Evolutionary conservation across 2,113 vertebrate genomes (phyloP).

Genomic region (Nibea coibor): DNA sequence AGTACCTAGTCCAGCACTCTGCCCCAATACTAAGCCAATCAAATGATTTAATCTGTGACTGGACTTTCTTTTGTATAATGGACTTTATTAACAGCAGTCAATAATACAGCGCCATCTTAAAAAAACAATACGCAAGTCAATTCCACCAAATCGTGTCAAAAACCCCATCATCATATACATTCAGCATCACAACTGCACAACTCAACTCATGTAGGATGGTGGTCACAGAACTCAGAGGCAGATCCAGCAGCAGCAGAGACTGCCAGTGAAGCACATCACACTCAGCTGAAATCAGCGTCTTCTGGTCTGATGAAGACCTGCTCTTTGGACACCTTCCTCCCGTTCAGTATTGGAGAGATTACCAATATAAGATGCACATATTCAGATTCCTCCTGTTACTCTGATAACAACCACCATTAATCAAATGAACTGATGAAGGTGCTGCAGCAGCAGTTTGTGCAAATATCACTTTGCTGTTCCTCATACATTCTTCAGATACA

Average conservation of each 20-base stretch:
- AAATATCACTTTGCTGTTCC: not conserved
- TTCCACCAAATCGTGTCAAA: conserved; percentile 52
- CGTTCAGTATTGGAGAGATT: not conserved
- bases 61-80: conserved; percentile 38
- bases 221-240: conserved; percentile 23
- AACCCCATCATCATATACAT: conserved; percentile 50
- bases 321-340: not conserved
- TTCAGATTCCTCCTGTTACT: not conserved
- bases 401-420: not conserved
- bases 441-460: not conserved
- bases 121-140: conserved; percentile 60
- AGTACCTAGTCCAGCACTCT: too few species aligned
- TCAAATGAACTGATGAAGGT: not conserved
- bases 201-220: conserved; percentile 43
- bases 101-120: conserved; percentile 57
- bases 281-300: not conserved
- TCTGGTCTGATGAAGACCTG: not conserved
- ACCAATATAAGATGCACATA: not conserved
- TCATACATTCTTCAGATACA: conserved; percentile 12
- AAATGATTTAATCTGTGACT: not conserved
- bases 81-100: conserved; percentile 74
- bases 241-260: conserved; percentile 28
- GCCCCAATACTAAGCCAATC: not conserved
- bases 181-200: conserved; percentile 64
- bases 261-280: not conserved